Conservation (phyloP, 2,888 invertebrate genomes). For the Patella depressa region DNA sequence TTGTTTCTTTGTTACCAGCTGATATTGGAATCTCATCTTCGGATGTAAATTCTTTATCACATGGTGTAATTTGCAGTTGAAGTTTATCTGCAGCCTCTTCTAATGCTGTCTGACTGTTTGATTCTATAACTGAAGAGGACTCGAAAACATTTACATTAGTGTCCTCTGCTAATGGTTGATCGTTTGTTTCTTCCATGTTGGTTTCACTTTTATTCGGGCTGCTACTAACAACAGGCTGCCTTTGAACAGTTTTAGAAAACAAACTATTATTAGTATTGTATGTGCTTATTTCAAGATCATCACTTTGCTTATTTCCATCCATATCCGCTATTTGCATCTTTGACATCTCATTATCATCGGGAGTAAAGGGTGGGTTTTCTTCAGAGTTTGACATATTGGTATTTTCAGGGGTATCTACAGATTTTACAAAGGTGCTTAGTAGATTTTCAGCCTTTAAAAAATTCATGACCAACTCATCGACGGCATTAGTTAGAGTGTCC, state of each 20-base stretch:
- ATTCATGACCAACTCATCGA: conserved; percentile 69
- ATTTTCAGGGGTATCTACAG: background rate
- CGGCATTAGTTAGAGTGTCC: conserved; percentile 71
- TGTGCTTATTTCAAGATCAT: conserved; percentile 26
- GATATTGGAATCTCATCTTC: background rate
- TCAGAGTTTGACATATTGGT: background rate
- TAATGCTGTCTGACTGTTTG: background rate
- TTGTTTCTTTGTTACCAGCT: background rate
- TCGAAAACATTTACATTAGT: no score
- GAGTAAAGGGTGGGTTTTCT: background rate
- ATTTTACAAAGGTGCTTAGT: background rate
- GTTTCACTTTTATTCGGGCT: no score
- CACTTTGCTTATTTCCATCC: background rate
- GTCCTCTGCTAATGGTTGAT: no score
- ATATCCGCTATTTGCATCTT: background rate
- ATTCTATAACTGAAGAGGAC: background rate
- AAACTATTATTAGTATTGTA: conserved; percentile 26
- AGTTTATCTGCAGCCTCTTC: background rate
- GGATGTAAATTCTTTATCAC: background rate
- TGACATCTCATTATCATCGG: background rate
- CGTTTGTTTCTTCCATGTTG: no score
- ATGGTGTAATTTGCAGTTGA: background rate
- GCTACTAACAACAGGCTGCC: conserved; percentile 13
- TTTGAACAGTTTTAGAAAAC: conserved; percentile 28
- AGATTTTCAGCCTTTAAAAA: conserved; percentile 57